phyloP scores from a whole-genome alignment of 2,113 vertebrate genomes.

The Burhinus oedicnemus region DNA sequence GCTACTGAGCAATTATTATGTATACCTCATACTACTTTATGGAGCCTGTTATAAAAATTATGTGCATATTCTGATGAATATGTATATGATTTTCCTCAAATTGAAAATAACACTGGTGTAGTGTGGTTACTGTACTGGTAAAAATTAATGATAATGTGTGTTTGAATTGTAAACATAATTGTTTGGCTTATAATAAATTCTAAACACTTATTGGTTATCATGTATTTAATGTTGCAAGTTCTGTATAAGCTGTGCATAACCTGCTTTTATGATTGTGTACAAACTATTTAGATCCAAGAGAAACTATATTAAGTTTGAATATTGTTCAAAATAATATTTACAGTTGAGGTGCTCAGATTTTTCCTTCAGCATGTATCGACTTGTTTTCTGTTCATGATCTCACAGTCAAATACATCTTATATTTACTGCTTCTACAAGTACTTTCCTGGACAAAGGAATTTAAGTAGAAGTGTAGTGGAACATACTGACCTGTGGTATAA shows the following conservation, averaged over 20 bases:
- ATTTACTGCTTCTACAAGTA: neutral
- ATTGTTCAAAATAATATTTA: neutral
- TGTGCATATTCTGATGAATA: neutral
- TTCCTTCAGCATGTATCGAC: neutral
- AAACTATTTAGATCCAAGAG: neutral
- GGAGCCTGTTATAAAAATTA: neutral
- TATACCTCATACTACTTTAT: neutral
- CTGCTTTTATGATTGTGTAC: neutral
- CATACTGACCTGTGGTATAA: neutral
- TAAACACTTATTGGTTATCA: neutral
- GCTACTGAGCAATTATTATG: neutral
- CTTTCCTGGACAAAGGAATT: neutral
- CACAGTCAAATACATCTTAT: neutral
- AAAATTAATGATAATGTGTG: neutral
- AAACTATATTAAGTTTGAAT: neutral
- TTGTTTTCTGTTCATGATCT: neutral
- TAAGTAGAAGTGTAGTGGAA: neutral
- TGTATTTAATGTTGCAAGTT: neutral
- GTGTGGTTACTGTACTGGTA: neutral
- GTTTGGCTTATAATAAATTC: neutral
- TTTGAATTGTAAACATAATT: neutral
- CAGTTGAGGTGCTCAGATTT: neutral
- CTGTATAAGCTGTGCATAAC: neutral
- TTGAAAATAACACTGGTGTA: neutral
- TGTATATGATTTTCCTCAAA: neutral